phyloP scores from a whole-genome alignment of 2,797 vertebrate species.

The Thamnophis elegans region DNA sequence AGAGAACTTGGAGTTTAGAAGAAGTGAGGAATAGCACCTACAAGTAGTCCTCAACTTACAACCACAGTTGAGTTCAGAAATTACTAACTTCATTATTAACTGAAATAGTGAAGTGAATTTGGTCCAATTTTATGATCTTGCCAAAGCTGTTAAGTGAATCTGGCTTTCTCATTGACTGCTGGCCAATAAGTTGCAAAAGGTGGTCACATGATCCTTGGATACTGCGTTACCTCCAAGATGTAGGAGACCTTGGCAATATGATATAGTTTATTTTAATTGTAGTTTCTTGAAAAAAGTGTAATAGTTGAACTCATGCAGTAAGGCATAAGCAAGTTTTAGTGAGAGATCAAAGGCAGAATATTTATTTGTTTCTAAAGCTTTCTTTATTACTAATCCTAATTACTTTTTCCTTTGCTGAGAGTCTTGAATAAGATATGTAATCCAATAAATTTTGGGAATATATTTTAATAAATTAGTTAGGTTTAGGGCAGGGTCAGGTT shows the following conservation, averaged over 20 bases:
- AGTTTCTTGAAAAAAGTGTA: neutral
- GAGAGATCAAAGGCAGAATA: neutral
- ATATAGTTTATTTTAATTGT: neutral
- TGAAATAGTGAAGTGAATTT: neutral
- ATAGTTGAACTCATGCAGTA: neutral
- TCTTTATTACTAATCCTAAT: neutral
- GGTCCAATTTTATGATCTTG: neutral
- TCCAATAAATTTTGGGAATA: neutral
- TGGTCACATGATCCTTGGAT: too few relatives aligned
- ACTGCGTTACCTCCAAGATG: neutral
- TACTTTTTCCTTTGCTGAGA: neutral
- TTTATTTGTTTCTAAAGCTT: neutral
- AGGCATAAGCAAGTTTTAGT: neutral
- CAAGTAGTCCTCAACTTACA: neutral
- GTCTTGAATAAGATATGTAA: neutral
- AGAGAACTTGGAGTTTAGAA: neutral
- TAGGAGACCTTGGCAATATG: neutral
- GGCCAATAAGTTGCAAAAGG: too few relatives aligned
- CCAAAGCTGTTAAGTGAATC: neutral
- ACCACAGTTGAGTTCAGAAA: neutral
- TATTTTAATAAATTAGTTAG: neutral
- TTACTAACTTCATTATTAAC: neutral
- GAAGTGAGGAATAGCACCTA: neutral
- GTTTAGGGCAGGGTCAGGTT: neutral
- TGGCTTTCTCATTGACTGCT: neutral